Evolutionary conservation across 2,888 invertebrate species (phyloP).

Genomic region (Megaustenia siamemsis): DNA sequence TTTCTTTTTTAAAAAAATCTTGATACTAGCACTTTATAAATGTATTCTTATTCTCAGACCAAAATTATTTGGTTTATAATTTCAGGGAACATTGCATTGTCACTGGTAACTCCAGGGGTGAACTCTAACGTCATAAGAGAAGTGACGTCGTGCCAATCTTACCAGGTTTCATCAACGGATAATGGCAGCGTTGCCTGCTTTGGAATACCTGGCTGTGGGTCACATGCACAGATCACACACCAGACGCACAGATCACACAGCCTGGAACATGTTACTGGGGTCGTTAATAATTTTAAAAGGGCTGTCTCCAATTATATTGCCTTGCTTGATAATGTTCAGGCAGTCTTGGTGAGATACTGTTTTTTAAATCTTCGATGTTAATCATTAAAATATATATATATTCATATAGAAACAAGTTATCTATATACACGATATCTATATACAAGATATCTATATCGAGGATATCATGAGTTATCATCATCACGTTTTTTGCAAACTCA

Average conservation of each 20-base stretch:
- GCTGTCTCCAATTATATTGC: neutral
- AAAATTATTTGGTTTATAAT: too few relatives aligned
- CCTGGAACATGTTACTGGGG: neutral
- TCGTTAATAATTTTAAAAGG: neutral
- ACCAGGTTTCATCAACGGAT: neutral
- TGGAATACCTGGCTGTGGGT: slow-evolving; percentile 6
- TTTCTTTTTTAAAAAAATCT: too few relatives aligned
- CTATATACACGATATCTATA: too few relatives aligned
- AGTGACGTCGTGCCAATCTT: neutral
- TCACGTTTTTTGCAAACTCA: too few relatives aligned
- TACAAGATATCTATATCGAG: too few relatives aligned
- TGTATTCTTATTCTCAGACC: too few relatives aligned
- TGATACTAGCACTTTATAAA: too few relatives aligned
- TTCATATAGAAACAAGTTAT: too few relatives aligned
- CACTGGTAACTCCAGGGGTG: neutral
- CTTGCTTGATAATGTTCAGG: neutral
- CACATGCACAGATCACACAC: too few relatives aligned
- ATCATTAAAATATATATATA: too few relatives aligned
- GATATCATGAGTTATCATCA: too few relatives aligned
- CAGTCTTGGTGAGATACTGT: neutral
- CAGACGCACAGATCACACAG: neutral
- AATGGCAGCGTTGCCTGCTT: neutral
- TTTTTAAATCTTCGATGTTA: too few relatives aligned
- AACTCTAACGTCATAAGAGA: neutral
- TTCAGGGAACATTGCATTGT: neutral